These are phyloP conservation scores for Procambarus clarkii DNA, from an alignment of 1,140 invertebrate genomes.

Conservation along the genomic window DNA sequence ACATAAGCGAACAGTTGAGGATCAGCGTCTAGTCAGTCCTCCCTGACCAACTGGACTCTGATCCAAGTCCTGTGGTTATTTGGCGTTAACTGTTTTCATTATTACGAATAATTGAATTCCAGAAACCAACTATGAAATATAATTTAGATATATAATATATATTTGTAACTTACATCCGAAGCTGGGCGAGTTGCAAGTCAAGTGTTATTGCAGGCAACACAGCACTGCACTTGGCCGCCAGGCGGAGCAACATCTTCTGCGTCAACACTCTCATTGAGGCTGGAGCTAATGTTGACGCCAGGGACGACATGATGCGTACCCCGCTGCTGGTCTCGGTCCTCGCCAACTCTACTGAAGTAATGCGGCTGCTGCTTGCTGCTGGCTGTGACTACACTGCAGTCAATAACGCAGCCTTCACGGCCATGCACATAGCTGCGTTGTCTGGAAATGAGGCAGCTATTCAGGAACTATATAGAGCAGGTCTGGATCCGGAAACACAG, in stretches of 20 bases:
- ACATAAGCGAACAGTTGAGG: too few species aligned
- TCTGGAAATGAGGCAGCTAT: slow-evolving; percentile 2
- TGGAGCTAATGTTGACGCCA: slow-evolving; percentile 9
- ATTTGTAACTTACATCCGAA: too few species aligned
- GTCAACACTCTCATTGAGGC: not conserved
- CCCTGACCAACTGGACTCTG: too few species aligned
- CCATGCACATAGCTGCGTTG: slow-evolving; percentile 25
- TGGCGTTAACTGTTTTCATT: too few species aligned
- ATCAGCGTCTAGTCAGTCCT: too few species aligned
- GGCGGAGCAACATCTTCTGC: not conserved
- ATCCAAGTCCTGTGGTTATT: too few species aligned
- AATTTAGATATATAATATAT: too few species aligned
- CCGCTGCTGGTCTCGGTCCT: slow-evolving; percentile 18
- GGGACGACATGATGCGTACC: not conserved
- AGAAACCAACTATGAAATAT: too few species aligned
- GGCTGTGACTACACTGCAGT: not conserved
- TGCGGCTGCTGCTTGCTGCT: slow-evolving; percentile 15
- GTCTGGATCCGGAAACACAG: not conserved
- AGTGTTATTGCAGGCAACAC: slow-evolving; percentile 1
- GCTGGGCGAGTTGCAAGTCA: not conserved
- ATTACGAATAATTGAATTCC: too few species aligned
- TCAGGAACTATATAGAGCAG: not conserved
- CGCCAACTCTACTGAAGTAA: slow-evolving; percentile 10
- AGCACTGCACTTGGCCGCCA: slow-evolving; percentile 5
- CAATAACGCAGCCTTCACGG: not conserved